Evolutionary conservation across 1,140 invertebrate species (phyloP).

Genomic region (Tetranychus cinnabarinus): DNA sequence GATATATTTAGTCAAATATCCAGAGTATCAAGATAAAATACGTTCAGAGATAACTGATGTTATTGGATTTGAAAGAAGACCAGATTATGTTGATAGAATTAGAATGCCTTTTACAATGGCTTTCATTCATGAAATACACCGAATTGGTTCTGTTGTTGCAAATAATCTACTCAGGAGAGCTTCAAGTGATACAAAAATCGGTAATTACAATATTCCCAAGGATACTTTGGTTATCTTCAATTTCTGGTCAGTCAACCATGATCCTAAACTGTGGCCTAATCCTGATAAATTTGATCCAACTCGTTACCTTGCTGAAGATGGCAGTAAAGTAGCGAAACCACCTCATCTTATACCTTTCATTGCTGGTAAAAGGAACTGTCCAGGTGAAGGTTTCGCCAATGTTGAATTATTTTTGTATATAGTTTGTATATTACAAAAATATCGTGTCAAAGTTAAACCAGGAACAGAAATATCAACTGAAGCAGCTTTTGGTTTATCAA

Average conservation of each 20-base stretch:
- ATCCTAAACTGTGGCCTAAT: conserved; percentile 36
- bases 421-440: conserved; percentile 48
- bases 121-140: conserved; percentile 13
- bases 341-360: conserved; percentile 16
- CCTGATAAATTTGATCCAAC: conserved; percentile 43
- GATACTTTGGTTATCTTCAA: conserved; percentile 32
- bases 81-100: conserved; percentile 9
- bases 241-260: conserved; percentile 38
- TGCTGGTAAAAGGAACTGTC: conserved; percentile 51
- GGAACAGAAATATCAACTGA: too few species aligned
- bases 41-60: conserved; percentile 17
- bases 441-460: too few species aligned
- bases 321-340: conserved; percentile 10
- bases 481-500: too few species aligned
- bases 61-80: conserved; percentile 9
- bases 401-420: conserved; percentile 64
- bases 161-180: conserved; percentile 3
- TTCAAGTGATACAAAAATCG: too few species aligned
- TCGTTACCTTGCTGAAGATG: conserved; percentile 25
- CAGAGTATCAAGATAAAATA: conserved; percentile 17
- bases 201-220: conserved; percentile 10
- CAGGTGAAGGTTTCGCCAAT: conserved; percentile 56
- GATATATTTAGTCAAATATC: conserved; percentile 18
- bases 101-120: conserved; percentile 15
- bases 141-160: conserved; percentile 12